These are phyloP conservation scores for Pasiphila rectangulata DNA, from an alignment of 2,888 invertebrate genomes.

Conservation along the genomic window DNA sequence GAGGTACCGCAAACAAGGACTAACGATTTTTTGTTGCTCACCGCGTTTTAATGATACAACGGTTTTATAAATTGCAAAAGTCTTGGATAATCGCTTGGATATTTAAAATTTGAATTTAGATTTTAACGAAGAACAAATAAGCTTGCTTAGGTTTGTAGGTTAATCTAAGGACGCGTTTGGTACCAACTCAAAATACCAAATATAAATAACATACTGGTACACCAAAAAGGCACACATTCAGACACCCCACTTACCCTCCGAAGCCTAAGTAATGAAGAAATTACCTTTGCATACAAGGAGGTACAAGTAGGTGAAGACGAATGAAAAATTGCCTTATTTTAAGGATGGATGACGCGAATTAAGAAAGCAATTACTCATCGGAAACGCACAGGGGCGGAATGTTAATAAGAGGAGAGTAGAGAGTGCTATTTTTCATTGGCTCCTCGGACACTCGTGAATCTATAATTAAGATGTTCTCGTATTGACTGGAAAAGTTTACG, in stretches of 20 bases:
- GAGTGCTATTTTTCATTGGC: conserved; percentile 71
- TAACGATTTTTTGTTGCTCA: conserved; percentile 61
- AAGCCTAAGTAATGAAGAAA: conserved; percentile 28
- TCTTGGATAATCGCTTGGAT: conserved; percentile 12
- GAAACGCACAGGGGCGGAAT: conserved; percentile 74
- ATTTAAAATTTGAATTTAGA: background rate
- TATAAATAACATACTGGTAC: background rate
- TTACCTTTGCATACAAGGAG: conserved; percentile 25
- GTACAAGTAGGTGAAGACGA: conserved; percentile 48
- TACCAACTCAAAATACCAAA: background rate
- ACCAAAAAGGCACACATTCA: conserved; percentile 1
- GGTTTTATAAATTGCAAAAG: conserved; percentile 33
- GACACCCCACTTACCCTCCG: conserved; percentile 7
- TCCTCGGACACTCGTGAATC: conserved; percentile 55
- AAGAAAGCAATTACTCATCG: conserved; percentile 81
- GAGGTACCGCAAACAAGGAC: conserved; percentile 61
- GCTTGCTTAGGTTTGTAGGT: too few species aligned
- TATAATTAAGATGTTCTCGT: conserved; percentile 65
- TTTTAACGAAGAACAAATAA: too few species aligned
- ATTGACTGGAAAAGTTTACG: conserved; percentile 13
- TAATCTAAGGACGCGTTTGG: too few species aligned
- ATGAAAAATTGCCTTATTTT: conserved; percentile 79
- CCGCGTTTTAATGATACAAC: conserved; percentile 36
- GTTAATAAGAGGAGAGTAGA: conserved; percentile 75
- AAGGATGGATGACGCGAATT: conserved; percentile 80